These are phyloP conservation scores for Erebia epiphron DNA, from an alignment of 2,888 invertebrate genomes.

Conservation along the genomic window DNA sequence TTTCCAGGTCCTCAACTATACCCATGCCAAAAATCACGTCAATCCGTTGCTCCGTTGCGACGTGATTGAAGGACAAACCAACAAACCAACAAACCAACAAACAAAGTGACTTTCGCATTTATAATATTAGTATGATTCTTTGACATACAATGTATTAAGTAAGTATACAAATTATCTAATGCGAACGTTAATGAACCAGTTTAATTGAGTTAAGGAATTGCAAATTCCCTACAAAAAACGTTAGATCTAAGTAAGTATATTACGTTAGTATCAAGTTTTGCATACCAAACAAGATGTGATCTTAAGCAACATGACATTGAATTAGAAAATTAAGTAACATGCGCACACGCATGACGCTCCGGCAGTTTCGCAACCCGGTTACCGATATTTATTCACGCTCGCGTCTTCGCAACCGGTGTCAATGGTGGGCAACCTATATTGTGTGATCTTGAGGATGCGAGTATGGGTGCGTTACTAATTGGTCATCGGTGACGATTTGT, in stretches of 20 bases:
- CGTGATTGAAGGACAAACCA: too few relatives aligned
- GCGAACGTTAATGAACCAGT: too few relatives aligned
- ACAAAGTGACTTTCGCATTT: too few relatives aligned
- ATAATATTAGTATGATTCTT: not conserved
- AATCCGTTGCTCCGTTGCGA: too few relatives aligned
- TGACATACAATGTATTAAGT: slow-evolving; percentile 16
- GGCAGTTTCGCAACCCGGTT: slow-evolving; percentile 26
- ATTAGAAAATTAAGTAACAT: slow-evolving; percentile 55
- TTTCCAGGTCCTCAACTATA: too few relatives aligned
- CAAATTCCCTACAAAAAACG: too few relatives aligned
- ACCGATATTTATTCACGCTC: slow-evolving; percentile 36
- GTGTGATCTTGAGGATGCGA: slow-evolving; percentile 30
- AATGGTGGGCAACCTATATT: slow-evolving; percentile 29
- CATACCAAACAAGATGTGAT: slow-evolving; percentile 39
- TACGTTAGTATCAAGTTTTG: too few relatives aligned
- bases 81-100: too few relatives aligned
- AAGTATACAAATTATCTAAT: too few relatives aligned
- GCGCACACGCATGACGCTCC: slow-evolving; percentile 23
- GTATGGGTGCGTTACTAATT: slow-evolving; percentile 25
- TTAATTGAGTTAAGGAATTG: too few relatives aligned
- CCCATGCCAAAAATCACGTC: too few relatives aligned
- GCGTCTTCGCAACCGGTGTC: slow-evolving; percentile 34
- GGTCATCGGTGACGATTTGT: slow-evolving; percentile 15
- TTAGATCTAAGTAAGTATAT: too few relatives aligned
- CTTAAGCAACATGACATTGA: slow-evolving; percentile 64